Evolutionary conservation across 2,888 invertebrate genomes (phyloP).

Genomic region (Erpobdella octoculata): DNA sequence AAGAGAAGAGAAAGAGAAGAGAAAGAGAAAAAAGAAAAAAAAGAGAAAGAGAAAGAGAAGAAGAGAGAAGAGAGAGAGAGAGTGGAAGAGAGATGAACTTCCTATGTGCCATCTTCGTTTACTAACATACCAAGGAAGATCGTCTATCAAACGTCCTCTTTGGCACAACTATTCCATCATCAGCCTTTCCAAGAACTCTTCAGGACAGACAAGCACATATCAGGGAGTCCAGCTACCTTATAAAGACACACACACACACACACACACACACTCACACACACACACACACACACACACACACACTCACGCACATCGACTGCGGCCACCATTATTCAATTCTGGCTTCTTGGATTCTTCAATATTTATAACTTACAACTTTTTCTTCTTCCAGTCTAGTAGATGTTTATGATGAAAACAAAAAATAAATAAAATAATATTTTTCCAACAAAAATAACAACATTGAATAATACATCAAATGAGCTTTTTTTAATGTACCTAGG

Average conservation of each 20-base stretch:
- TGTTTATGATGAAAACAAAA: too few relatives aligned
- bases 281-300: slow-evolving; percentile 21
- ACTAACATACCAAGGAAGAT: not conserved
- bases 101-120: not conserved
- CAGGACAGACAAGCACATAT: not conserved
- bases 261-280: slow-evolving; percentile 15
- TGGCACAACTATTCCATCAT: too few relatives aligned
- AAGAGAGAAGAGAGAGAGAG: slow-evolving; percentile 4
- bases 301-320: too few relatives aligned
- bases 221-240: not conserved
- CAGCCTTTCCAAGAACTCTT: too few relatives aligned
- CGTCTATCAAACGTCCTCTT: too few relatives aligned
- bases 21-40: not conserved
- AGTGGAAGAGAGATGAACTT: not conserved
- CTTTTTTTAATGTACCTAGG: too few relatives aligned
- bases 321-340: too few relatives aligned
- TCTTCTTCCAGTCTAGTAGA: too few relatives aligned
- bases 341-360: not conserved
- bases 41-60: not conserved
- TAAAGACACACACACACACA: not conserved
- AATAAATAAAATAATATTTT: too few relatives aligned
- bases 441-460: too few relatives aligned
- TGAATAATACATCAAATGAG: too few relatives aligned
- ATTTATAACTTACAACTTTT: too few relatives aligned
- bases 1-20: not conserved